Conservation (phyloP, 2,113 vertebrate genomes). For the Lasiurus borealis region DNA sequence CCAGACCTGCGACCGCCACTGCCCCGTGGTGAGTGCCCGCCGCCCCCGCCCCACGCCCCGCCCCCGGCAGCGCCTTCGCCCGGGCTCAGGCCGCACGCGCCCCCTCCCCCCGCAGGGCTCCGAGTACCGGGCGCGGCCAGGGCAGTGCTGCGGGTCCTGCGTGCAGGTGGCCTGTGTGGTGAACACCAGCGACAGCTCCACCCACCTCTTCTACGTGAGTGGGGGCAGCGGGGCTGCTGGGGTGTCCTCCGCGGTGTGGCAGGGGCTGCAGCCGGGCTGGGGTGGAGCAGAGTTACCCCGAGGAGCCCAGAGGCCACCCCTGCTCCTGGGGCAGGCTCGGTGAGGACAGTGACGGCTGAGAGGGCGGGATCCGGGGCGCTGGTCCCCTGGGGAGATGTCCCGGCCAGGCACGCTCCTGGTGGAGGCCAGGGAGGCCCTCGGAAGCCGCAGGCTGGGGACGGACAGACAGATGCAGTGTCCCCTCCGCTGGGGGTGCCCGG, state of each 20-base stretch:
- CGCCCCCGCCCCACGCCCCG: neutral
- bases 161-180: slow-evolving; percentile 70
- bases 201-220: slow-evolving; percentile 76
- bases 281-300: neutral
- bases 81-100: neutral
- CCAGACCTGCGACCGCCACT: slow-evolving; percentile 79
- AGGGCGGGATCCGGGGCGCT: accelerated
- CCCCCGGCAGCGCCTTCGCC: neutral
- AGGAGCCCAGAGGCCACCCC: too few species aligned
- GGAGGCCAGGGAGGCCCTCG: accelerated
- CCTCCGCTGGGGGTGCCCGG: neutral
- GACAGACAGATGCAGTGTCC: too few species aligned
- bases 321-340: accelerated
- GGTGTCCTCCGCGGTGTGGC: accelerated
- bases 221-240: accelerated
- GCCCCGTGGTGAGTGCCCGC: slow-evolving; percentile 82
- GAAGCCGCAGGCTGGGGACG: neutral
- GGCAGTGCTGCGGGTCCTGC: slow-evolving; percentile 84
- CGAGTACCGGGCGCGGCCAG: slow-evolving; percentile 66
- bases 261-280: neutral
- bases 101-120: slow-evolving; percentile 80
- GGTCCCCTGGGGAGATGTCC: neutral
- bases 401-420: accelerated
- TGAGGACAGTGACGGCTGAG: neutral
- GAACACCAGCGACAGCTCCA: neutral